Base-by-base conservation (phyloP, 1,140 invertebrate species). In the Drosophila parabipectinata region DNA sequence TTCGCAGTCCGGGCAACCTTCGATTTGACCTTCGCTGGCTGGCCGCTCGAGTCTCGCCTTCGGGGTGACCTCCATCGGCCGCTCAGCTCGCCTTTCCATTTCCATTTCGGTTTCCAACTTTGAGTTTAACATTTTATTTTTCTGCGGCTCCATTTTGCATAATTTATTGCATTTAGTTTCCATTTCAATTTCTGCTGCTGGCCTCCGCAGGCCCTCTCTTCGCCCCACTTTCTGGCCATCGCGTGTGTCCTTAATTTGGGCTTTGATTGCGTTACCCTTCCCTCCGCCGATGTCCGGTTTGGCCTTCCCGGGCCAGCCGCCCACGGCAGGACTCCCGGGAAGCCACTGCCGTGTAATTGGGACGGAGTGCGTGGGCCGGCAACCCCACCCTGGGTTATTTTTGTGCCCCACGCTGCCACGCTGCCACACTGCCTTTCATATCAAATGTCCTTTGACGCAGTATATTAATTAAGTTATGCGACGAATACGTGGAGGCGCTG, bases 141-240 rank as follows among this genome's bases (percentile, higher is more conserved):
- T 4, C 14, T 18, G 4, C 24, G 39, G 66, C 60, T 51, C 44
- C 39, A 50, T 77, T 81, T 81, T 84, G 80, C 82, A 84, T 84
- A 87, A 87, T 87, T 87, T 87, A 84, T 84, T 81, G 81, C 82
- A 81, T 74, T 84, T 81, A 74, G 77, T 67, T 87, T 68, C 77
- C 60, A 59, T 66, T 75, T 81, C 52, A 50, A 48, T 69, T 68
- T 57, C 63, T 32, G 32, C 32, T 68, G 30, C 24, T 21, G 21
- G 21, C 45, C 58, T 26, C 50, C 15, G 30, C 10, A 1, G 51
- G 21, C 21, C 21, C 21, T 2, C 21, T 21, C 32, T 50, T 28
- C 24, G 34, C 8, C 18, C 56, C 21, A 6, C 21, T 18, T 52
- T 58, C 59, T 30, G 51, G 54, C 41, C 59, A 57, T 88, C 79